Conservation (phyloP, 2,113 vertebrate species). For the Neodontobutis hainanensis region DNA sequence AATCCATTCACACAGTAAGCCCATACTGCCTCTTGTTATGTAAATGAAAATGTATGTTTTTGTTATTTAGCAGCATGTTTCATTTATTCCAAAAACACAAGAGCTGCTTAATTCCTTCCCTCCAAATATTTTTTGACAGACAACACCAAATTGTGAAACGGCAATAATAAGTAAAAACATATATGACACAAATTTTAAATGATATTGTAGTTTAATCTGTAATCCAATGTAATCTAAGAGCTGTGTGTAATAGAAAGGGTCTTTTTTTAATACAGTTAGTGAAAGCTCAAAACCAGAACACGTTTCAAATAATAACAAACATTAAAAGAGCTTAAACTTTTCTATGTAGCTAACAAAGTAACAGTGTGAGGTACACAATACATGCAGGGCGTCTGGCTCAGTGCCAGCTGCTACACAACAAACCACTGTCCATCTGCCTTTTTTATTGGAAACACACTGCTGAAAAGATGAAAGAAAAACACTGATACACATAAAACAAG, state of each 20-base stretch:
- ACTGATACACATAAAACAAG: not conserved
- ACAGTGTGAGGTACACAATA: slow-evolving; percentile 50
- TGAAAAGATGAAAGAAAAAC: not conserved
- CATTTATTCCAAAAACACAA: not conserved
- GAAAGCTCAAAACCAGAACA: not conserved
- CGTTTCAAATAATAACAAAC: not conserved
- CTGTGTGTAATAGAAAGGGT: too few relatives aligned
- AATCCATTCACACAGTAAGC: slow-evolving; percentile 2
- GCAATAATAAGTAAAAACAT: too few relatives aligned
- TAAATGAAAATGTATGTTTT: not conserved
- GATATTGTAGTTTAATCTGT: too few relatives aligned
- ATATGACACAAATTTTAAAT: not conserved
- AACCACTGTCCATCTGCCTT: slow-evolving; percentile 58
- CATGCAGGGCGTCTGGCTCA: slow-evolving; percentile 54
- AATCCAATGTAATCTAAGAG: too few relatives aligned
- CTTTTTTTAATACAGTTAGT: not conserved
- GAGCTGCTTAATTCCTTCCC: not conserved
- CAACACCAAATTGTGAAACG: too few relatives aligned
- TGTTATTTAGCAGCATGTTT: not conserved
- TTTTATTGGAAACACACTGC: slow-evolving; percentile 29
- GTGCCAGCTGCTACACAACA: slow-evolving; percentile 51
- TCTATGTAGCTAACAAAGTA: slow-evolving; percentile 49
- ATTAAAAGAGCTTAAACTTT: slow-evolving; percentile 23
- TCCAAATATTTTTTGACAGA: not conserved
- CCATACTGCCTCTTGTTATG: slow-evolving; percentile 9